Evolutionary conservation across 2,797 vertebrate species (phyloP).

Genomic region (Poecilia picta): DNA sequence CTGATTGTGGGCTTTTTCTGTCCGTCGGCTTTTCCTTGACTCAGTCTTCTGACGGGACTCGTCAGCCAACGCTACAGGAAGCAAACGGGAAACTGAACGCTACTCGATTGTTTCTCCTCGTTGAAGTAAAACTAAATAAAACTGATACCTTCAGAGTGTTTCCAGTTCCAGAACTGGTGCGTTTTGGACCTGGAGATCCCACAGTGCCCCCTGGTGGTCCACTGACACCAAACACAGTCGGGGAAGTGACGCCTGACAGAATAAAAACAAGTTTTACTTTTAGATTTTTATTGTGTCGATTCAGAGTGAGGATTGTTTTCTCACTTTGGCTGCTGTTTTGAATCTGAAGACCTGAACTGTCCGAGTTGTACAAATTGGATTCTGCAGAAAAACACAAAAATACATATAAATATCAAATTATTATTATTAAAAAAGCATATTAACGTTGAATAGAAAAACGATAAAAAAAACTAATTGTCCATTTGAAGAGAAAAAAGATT

Average conservation of each 20-base stretch:
- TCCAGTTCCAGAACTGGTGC: constrained; percentile 82
- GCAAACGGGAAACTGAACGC: neutral
- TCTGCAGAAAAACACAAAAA: constrained; percentile 41
- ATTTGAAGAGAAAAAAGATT: neutral
- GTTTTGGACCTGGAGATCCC: constrained; percentile 89
- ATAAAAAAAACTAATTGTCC: neutral
- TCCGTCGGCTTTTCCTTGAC: constrained; percentile 91
- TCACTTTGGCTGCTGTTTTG: constrained; percentile 72
- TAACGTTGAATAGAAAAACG: neutral
- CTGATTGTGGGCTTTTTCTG: constrained; percentile 87
- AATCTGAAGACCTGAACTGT: constrained; percentile 80
- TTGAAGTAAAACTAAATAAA: neutral
- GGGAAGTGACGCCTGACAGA: constrained; percentile 52
- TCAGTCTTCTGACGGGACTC: constrained; percentile 90
- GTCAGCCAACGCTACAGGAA: constrained; percentile 77
- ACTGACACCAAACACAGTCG: constrained; percentile 40
- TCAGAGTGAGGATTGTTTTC: neutral
- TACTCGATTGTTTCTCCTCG: neutral
- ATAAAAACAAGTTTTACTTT: neutral
- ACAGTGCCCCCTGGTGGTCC: constrained; percentile 57
- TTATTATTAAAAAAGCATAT: neutral
- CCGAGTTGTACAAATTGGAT: constrained; percentile 35
- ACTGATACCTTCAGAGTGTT: constrained; percentile 88
- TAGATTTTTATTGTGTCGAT: neutral
- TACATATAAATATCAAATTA: neutral